These are phyloP conservation scores for Paralvinella palmiformis DNA, from an alignment of 1,140 invertebrate genomes.

Conservation along the genomic window DNA sequence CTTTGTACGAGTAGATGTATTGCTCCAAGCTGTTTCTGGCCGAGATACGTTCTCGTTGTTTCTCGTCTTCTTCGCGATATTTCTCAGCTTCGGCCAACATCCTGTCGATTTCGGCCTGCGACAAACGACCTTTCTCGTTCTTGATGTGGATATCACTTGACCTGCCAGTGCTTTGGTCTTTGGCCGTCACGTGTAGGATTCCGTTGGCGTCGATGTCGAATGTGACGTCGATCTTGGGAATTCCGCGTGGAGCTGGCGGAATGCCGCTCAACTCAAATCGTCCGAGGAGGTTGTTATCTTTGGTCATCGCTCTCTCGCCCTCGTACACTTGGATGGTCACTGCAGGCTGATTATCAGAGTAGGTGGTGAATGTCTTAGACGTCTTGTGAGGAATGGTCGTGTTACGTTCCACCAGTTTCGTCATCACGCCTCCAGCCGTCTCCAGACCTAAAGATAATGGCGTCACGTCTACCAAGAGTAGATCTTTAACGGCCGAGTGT, in stretches of 20 bases:
- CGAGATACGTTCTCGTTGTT: constrained; percentile 71
- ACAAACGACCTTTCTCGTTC: constrained; percentile 91
- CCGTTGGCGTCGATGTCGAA: constrained; percentile 63
- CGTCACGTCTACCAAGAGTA: constrained; percentile 46
- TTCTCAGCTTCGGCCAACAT: constrained; percentile 15
- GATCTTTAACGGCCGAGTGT: constrained; percentile 39
- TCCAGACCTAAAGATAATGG: constrained; percentile 50
- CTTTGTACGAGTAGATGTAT: constrained; percentile 86
- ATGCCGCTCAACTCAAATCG: constrained; percentile 88
- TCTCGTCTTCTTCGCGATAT: too few relatives aligned
- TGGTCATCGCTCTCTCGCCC: constrained; percentile 86
- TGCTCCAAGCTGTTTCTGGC: constrained; percentile 89
- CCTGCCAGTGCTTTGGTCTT: constrained; percentile 62
- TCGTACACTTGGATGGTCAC: constrained; percentile 70
- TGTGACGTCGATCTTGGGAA: constrained; percentile 80
- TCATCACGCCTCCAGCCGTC: constrained; percentile 58
- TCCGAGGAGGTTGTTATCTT: constrained; percentile 71
- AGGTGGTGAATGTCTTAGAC: constrained; percentile 44
- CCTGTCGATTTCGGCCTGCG: constrained; percentile 9
- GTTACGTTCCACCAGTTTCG: constrained; percentile 50
- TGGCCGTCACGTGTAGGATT: constrained; percentile 62
- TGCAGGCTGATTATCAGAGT: constrained; percentile 62
- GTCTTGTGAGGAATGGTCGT: constrained; percentile 42
- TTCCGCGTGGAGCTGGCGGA: constrained; percentile 83
- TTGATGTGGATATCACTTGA: constrained; percentile 77